Evolutionary conservation across 2,113 vertebrate species (phyloP).

Genomic region (Cheirogaleus medius): DNA sequence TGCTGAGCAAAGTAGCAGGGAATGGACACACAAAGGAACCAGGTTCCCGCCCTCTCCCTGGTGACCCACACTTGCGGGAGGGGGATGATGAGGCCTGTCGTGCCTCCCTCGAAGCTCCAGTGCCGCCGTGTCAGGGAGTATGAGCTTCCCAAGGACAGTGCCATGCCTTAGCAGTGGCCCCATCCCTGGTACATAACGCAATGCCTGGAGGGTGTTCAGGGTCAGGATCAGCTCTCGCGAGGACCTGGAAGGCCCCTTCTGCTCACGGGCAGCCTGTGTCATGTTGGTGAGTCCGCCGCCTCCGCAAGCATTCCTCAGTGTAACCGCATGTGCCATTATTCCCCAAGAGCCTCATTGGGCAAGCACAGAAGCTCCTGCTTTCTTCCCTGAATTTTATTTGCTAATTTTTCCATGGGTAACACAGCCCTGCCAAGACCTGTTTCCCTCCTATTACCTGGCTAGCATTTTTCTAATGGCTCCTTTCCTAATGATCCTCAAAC

Average conservation of each 20-base stretch:
- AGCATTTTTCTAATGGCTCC: conserved; percentile 61
- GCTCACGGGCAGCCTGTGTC: neutral
- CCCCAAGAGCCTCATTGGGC: neutral
- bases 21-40: neutral
- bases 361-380: conserved; percentile 40
- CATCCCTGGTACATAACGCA: neutral
- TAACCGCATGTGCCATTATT: conserved; percentile 1
- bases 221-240: neutral
- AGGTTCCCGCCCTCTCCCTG: neutral
- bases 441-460: conserved; percentile 63
- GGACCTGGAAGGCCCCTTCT: neutral
- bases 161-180: neutral
- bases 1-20: neutral
- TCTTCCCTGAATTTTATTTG: conserved; percentile 68
- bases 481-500: conserved; percentile 74
- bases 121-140: neutral
- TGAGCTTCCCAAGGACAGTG: neutral
- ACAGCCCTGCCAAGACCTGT: conserved; percentile 28
- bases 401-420: conserved; percentile 63
- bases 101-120: neutral
- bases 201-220: neutral
- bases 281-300: neutral
- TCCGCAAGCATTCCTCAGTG: neutral
- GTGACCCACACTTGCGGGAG: neutral
- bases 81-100: neutral